Base-by-base conservation (phyloP, 2,113 vertebrate species). In the Odocoileus virginianus region DNA sequence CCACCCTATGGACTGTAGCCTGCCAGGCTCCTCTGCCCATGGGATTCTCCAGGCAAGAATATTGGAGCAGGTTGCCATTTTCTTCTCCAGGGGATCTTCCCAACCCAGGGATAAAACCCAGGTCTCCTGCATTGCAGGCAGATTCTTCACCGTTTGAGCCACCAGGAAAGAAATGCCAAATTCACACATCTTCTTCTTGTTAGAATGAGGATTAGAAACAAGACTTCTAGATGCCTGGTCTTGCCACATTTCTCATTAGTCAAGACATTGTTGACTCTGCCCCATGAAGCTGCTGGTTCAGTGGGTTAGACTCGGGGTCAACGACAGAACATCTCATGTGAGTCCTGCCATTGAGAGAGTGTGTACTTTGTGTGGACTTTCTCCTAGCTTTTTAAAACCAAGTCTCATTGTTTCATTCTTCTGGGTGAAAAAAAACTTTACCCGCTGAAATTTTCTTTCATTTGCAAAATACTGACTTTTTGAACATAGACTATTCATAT, bases 1-100 rank as follows among this genome's bases (percentile, higher is more conserved):
- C 0, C 1, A 40, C 0, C 5, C 21, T 40, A 40, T 6, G 36
- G 36, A 74, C n/a, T 40, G 5, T 13, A 74, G 5, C 36, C 21
- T 43, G 45, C 57, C 27, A 74, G 36, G 67, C 36, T 74, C 21
- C 36, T 40, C 67, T 74, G 67, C 36, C 11, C 36, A 40, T 10
- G n/a, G n/a, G n/a, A 36, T 36, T 71, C 67, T 71, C 67, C n/a
- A 71, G 67, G 67, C 67, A 71, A 71, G n/a, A 71, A 36, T 71
- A 71, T 23, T 23, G n/a, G n/a, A 71, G 5, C 19, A 71, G 9
- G 8, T 71, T 71, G 67, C n/a, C 19, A 71, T 71, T 40, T 36
- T n/a, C 19, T 71, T 36, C n/a, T 71, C 19, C 19, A 71, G 67
- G 67, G 67, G 19, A 71, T 71, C n/a, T 71, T 71, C 67, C n/a